Percentiles rank a stretch among this genome's conserved stretches.
Conservation (phyloP, 2,888 invertebrate species). For the Corbicula japonica region DNA sequence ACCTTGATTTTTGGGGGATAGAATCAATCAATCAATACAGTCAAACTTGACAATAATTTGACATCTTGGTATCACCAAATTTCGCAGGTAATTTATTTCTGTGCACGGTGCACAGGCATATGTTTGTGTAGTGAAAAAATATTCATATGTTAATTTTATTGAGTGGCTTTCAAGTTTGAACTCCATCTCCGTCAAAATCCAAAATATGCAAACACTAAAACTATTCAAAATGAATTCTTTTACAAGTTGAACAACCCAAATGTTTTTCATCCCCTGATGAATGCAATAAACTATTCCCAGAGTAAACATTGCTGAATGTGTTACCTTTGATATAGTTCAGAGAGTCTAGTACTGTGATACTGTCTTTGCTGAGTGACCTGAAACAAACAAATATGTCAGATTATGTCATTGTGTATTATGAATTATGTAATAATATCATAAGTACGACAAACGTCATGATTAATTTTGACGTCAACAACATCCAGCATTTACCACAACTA, state of each 20-base stretch:
- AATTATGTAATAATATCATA: neutral
- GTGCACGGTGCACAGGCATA: too few species aligned
- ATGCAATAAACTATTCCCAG: neutral
- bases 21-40: too few species aligned
- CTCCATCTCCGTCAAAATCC: neutral
- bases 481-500: too few species aligned
- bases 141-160: neutral
- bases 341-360: constrained; percentile 96
- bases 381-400: constrained; percentile 45
- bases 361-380: constrained; percentile 87
- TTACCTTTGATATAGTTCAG: constrained; percentile 98
- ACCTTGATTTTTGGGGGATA: too few species aligned
- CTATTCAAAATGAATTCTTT: neutral
- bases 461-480: too few species aligned
- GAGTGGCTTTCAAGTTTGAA: neutral
- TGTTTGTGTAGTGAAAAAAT: too few species aligned
- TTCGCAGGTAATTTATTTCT: too few species aligned
- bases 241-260: neutral
- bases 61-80: too few species aligned
- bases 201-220: neutral
- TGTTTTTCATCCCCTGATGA: neutral
- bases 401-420: neutral
- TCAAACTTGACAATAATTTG: too few species aligned
- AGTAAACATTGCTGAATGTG: neutral
- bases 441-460: too few species aligned